phyloP scores from a whole-genome alignment of 2,113 vertebrate genomes.

The Dicentrarchus labrax region DNA sequence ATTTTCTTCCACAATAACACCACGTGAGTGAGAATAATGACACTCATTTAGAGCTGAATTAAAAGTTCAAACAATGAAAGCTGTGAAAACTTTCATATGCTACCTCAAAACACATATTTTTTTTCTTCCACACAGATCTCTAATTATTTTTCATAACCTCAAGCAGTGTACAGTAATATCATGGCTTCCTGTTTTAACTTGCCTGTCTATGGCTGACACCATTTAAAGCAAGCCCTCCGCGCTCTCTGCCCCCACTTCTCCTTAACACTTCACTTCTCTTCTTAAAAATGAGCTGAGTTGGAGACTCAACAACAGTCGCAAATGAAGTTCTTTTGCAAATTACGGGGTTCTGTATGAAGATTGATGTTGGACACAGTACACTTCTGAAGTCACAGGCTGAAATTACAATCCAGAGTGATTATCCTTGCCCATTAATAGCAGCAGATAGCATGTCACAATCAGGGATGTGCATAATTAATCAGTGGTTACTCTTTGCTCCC shows the following conservation, averaged over 20 bases:
- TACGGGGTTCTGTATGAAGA: slow-evolving; percentile 91
- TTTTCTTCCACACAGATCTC: slow-evolving; percentile 74
- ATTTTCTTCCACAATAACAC: slow-evolving; percentile 73
- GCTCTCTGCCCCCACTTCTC: slow-evolving; percentile 52
- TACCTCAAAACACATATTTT: slow-evolving; percentile 80
- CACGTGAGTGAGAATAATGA: slow-evolving; percentile 83
- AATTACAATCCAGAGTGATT: slow-evolving; percentile 96
- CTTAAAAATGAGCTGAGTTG: slow-evolving; percentile 64
- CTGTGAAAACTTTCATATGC: slow-evolving; percentile 82
- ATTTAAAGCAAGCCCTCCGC: slow-evolving; percentile 67
- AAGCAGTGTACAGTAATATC: slow-evolving; percentile 86
- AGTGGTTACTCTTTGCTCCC: slow-evolving; percentile 80
- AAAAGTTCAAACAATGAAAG: slow-evolving; percentile 84
- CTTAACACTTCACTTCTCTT: slow-evolving; percentile 61
- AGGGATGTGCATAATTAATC: slow-evolving; percentile 95
- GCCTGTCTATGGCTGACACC: slow-evolving; percentile 77
- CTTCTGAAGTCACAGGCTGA: slow-evolving; percentile 91
- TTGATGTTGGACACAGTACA: slow-evolving; percentile 90
- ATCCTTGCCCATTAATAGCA: slow-evolving; percentile 97
- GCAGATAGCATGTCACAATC: slow-evolving; percentile 95
- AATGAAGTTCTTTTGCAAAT: slow-evolving; percentile 93
- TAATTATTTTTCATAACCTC: slow-evolving; percentile 90
- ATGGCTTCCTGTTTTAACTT: slow-evolving; percentile 81
- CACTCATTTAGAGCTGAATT: slow-evolving; percentile 85
- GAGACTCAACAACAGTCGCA: slow-evolving; percentile 81